A percentile compares a stretch with the other conserved stretches of the same genome.
Conservation (phyloP, 2,113 vertebrate species). For the Festucalex cinctus region DNA sequence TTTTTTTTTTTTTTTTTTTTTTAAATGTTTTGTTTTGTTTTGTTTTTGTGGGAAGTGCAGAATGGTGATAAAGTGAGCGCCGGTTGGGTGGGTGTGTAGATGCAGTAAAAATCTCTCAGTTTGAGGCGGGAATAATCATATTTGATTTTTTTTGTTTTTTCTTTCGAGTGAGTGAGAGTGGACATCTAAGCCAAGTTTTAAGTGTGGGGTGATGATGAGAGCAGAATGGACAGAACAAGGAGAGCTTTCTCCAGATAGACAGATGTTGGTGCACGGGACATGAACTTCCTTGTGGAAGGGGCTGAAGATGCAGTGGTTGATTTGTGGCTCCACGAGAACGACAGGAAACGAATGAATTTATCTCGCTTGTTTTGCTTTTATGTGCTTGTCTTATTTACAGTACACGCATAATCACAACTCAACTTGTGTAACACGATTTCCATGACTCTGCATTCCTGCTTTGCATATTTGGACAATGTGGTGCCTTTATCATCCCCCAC, state of each 20-base stretch:
- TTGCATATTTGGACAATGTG: slow-evolving; percentile 28
- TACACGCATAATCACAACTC: background rate
- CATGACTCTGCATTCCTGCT: slow-evolving; percentile 19
- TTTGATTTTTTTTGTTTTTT: slow-evolving; percentile 38
- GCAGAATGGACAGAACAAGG: slow-evolving; percentile 49
- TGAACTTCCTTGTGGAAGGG: slow-evolving; percentile 37
- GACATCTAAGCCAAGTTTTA: slow-evolving; percentile 21
- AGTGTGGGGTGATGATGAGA: slow-evolving; percentile 51
- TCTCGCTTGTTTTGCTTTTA: slow-evolving; percentile 16
- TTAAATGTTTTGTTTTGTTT: too few species aligned
- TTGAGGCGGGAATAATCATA: slow-evolving; percentile 61
- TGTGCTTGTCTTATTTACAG: slow-evolving; percentile 4
- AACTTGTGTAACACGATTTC: slow-evolving; percentile 17
- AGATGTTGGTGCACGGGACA: background rate
- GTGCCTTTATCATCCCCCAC: slow-evolving; percentile 32
- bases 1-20: too few species aligned
- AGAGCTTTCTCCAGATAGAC: slow-evolving; percentile 43
- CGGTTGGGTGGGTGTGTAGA: slow-evolving; percentile 39
- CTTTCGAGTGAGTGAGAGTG: slow-evolving; percentile 7
- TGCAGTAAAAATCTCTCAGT: slow-evolving; percentile 61
- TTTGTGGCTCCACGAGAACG: slow-evolving; percentile 37
- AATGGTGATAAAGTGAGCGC: background rate
- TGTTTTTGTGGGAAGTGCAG: too few species aligned
- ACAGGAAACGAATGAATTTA: slow-evolving; percentile 31
- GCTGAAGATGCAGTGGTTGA: slow-evolving; percentile 27